phyloP scores from a whole-genome alignment of 2,797 vertebrate genomes.

The Erpetoichthys calabaricus region DNA sequence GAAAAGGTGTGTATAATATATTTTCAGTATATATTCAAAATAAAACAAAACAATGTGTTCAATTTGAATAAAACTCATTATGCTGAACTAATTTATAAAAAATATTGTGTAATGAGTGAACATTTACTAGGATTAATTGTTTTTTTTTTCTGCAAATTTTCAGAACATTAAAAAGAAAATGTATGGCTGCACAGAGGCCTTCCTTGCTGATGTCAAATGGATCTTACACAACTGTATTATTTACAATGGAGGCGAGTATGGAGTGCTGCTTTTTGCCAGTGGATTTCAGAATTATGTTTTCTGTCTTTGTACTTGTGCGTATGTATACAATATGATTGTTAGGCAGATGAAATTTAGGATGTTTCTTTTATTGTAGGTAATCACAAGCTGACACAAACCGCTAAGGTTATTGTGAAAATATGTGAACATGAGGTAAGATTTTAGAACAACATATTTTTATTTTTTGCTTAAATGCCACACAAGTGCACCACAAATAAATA shows the following conservation, averaged over 20 bases:
- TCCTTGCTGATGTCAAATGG: slow-evolving; percentile 95
- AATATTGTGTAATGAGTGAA: slow-evolving; percentile 2
- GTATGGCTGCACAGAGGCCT: slow-evolving; percentile 96
- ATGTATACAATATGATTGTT: too few species aligned
- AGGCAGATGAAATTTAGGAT: background rate
- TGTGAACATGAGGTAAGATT: slow-evolving; percentile 90
- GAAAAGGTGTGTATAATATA: slow-evolving; percentile 68
- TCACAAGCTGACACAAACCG: slow-evolving; percentile 95
- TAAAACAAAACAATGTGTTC: background rate
- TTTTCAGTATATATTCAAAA: slow-evolving; percentile 11
- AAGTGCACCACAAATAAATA: too few species aligned
- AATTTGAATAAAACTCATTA: background rate
- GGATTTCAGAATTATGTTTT: too few species aligned
- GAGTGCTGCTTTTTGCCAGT: too few species aligned
- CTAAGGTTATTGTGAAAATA: slow-evolving; percentile 96
- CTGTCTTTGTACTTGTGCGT: too few species aligned
- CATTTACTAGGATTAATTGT: background rate
- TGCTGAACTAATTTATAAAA: background rate
- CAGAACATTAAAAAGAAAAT: slow-evolving; percentile 98
- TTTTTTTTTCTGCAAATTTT: slow-evolving; percentile 15
- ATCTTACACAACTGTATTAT: slow-evolving; percentile 98
- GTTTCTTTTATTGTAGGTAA: slow-evolving; percentile 55
- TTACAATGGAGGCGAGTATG: slow-evolving; percentile 82
- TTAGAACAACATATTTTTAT: background rate
- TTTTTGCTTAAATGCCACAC: too few species aligned